A percentile compares a stretch with the other conserved stretches of the same genome.
Conservation (phyloP, 2,797 vertebrate species). For the Syngnathus rostellatus region DNA sequence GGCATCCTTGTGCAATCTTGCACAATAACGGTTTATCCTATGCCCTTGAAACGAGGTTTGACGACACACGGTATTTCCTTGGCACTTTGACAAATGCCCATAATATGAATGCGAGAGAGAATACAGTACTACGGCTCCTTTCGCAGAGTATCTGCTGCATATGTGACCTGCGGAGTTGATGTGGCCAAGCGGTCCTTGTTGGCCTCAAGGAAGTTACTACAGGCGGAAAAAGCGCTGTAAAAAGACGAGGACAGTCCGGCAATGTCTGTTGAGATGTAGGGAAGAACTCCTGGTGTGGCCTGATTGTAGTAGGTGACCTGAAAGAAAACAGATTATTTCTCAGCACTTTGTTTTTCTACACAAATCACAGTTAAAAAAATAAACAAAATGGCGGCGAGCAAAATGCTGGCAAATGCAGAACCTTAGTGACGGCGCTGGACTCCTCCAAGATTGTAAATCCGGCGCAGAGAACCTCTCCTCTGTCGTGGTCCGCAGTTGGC, state of each 20-base stretch:
- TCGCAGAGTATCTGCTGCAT: neutral
- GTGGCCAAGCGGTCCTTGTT: constrained; percentile 70
- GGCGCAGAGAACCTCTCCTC: constrained; percentile 86
- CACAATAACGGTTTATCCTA: constrained; percentile 13
- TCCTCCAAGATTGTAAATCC: constrained; percentile 87
- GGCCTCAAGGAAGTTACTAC: constrained; percentile 79
- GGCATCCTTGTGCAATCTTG: constrained; percentile 12
- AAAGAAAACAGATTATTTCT: constrained; percentile 12
- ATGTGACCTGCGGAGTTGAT: neutral
- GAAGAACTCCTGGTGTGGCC: constrained; percentile 80
- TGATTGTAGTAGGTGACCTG: constrained; percentile 97
- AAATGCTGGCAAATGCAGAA: constrained; percentile 36
- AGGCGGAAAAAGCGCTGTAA: constrained; percentile 76
- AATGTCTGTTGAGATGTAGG: constrained; percentile 86
- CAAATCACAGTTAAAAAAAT: too few relatives aligned
- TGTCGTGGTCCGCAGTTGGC: constrained; percentile 62
- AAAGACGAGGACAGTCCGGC: constrained; percentile 83
- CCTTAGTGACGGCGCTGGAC: constrained; percentile 76
- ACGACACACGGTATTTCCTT: constrained; percentile 3
- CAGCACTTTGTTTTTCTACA: too few relatives aligned
- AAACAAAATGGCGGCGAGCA: too few relatives aligned
- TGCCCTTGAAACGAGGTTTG: constrained; percentile 10
- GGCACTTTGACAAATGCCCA: constrained; percentile 1
- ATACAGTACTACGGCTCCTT: constrained; percentile 9
- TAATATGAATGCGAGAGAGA: neutral